These are phyloP conservation scores for Phalanger gymnotis DNA, from an alignment of 2,797 vertebrate species.

Conservation along the genomic window DNA sequence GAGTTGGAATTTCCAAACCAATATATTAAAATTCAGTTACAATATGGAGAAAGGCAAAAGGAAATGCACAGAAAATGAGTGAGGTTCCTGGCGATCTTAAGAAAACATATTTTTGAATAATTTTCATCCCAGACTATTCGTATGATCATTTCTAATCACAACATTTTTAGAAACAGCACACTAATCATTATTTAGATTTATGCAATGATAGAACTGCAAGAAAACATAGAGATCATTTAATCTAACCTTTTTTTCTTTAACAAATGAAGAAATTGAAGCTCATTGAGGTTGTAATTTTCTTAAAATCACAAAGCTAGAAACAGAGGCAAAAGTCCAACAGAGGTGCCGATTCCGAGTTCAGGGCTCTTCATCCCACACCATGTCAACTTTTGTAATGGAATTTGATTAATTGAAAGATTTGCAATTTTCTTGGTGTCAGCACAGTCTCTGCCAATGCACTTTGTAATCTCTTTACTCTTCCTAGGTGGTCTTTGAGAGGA, in stretches of 20 bases:
- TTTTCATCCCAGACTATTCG: neutral
- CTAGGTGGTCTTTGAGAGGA: neutral
- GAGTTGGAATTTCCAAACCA: neutral
- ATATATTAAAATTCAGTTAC: conserved; percentile 7
- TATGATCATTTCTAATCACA: neutral
- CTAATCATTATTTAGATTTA: neutral
- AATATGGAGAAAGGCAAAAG: neutral
- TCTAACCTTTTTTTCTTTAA: neutral
- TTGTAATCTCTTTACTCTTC: neutral
- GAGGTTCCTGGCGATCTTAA: neutral
- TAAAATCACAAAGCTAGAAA: neutral
- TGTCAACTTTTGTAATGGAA: neutral
- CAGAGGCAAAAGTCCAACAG: neutral
- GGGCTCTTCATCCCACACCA: neutral
- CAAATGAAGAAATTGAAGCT: neutral
- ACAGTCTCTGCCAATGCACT: neutral
- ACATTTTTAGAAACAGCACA: conserved; percentile 6
- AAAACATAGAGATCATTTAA: neutral
- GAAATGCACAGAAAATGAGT: neutral
- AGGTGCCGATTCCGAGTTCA: neutral
- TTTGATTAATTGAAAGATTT: neutral
- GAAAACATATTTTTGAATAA: neutral
- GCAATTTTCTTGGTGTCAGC: neutral
- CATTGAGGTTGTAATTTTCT: neutral
- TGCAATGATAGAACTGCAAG: neutral